Base-by-base conservation (phyloP, 2,888 invertebrate species). In the Drosophila atroscutellata region DNA sequence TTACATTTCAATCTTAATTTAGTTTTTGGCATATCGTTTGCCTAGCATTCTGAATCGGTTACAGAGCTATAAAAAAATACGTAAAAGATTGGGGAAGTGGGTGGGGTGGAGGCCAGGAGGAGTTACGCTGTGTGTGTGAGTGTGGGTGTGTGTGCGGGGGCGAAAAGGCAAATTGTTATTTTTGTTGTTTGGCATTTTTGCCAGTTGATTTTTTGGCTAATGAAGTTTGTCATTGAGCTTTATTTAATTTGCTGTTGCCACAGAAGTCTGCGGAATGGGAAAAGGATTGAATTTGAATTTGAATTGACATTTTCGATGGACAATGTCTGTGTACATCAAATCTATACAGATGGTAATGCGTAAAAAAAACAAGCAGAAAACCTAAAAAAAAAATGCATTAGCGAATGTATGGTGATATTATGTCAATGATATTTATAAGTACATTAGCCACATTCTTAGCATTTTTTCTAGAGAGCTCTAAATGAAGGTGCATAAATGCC, bases 1-100 rank as follows among this genome's bases (percentile, higher is more conserved):
- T 91, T 90, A 92, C 90, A 90, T 92, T 91, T 91, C 91, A 91
- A 91, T 91, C 92, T 91, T 92, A 91, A 91, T 91, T 92, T 92
- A 91, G 91, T 91, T 92, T 86, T 84, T 85, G 77, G 83, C 89
- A 91, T 63, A 86, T 81, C 89, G 89, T 88, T 86, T 85, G 81
- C 79, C 62, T 39, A 60, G 56, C 86, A 76, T 81, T 59, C 67
- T 75, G 64, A 54, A 66, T 56, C 28, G 60, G 11, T 15, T 28
- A 20, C 47, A 28, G 20, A 20, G 20, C 15, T 45, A 26, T 50
- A 39, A n/a, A 45, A 24, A 37, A 15, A 2, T 9, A 72, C 34
- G 37, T 13, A 26, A 6, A 13, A 20, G 13, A 45, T 45, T 15
- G 13, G 15, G 8, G 2, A 8, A 13, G 47, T 32, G 34, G 24